Evolutionary conservation across 2,888 invertebrate genomes (phyloP), one percentile per base, ranked within the genome.

Genomic region (Acanthosoma haemorrhoidale): DNA sequence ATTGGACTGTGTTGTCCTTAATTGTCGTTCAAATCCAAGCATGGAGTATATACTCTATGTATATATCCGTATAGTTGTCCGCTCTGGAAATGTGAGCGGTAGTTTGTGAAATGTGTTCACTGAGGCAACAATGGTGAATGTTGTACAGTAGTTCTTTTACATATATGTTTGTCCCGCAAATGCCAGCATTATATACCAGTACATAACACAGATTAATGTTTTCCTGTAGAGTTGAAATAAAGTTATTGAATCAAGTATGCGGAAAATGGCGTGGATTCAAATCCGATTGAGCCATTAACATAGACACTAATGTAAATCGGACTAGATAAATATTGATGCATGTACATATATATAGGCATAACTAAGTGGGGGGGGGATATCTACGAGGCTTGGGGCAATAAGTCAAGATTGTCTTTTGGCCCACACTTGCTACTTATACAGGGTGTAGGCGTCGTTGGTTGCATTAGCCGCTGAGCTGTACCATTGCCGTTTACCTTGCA

Each of bases 361-460:
- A 51, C 51, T 51, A 25, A 51, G 25, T n/a, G 51, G 9, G 25
- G 21, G 18, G 51, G 9, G 25, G 21, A 21, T 51, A 51, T 25
- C 25, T 4, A 51, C n/a, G 51, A 25, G 25, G 29, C 25, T 25
- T 29, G 25, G 8, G 3, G 25, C 51, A 51, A 51, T 51, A 51
- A 51, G 25, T 51, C 51, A 51, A 51, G 51, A 25, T 51, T 51
- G 51, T 51, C 51, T 25, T 51, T 51, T 51, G 51, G 51, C 51
- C 51, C 51, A 51, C 51, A 51, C 51, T 51, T 51, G 51, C 25
- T 51, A 51, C 29, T 51, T 51, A 51, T 51, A 51, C 51, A 51
- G 51, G n/a, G 29, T 51, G 51, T 51, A 51, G 51, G 51, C 51
- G 51, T 51, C 18, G n/a, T n/a, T n/a, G n/a, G n/a, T n/a, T n/a